These are phyloP conservation scores for Aelia acuminata DNA, from an alignment of 2,888 invertebrate species.

Conservation along the genomic window DNA sequence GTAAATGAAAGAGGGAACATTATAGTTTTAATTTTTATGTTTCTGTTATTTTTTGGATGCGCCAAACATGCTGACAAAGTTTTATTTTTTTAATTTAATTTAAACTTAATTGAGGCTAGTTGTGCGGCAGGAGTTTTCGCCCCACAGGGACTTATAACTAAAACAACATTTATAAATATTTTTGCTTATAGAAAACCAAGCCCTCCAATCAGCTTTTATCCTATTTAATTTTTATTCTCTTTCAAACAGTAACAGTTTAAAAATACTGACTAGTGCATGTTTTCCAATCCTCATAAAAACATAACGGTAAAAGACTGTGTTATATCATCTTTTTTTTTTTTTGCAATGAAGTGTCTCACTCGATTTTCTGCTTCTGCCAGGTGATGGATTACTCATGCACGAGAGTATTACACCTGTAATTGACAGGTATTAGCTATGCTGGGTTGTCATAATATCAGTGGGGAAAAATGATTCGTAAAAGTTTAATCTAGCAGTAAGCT, in stretches of 20 bases:
- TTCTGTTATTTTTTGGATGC: no score
- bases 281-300: background rate
- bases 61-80: no score
- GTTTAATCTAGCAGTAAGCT: background rate
- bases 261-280: background rate
- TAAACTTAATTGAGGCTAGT: no score
- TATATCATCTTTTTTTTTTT: conserved; percentile 27
- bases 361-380: background rate
- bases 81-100: no score
- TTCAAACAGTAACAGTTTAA: no score
- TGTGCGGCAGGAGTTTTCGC: no score
- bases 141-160: no score
- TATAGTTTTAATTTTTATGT: no score
- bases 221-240: no score
- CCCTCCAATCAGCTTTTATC: no score
- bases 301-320: background rate
- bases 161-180: background rate
- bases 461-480: background rate
- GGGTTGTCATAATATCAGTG: background rate
- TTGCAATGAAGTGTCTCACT: conserved; percentile 11
- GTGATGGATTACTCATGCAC: conserved; percentile 18
- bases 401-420: background rate
- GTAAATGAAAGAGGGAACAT: no score
- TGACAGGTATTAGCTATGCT: conserved; percentile 15
- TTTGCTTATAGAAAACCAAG: background rate